Evolutionary conservation across 2,888 invertebrate species (phyloP).

Genomic region (Drosophila sordidapex): DNA sequence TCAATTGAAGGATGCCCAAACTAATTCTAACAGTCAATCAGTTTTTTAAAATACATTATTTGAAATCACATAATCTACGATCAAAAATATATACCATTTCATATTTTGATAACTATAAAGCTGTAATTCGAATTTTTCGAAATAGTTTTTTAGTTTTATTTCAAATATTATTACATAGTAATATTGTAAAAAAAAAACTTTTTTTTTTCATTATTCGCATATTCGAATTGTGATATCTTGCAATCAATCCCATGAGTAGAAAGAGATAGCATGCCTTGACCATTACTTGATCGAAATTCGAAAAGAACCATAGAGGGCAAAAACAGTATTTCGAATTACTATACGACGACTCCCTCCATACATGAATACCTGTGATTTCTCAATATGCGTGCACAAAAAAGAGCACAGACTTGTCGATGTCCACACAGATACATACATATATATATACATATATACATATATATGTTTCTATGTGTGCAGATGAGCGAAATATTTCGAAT

Average conservation of each 20-base stretch:
- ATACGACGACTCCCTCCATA: constrained; percentile 68
- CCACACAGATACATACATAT: constrained; percentile 31
- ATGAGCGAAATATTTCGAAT: constrained; percentile 73
- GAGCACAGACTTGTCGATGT: constrained; percentile 35
- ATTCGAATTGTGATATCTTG: not conserved
- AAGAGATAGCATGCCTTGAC: constrained; percentile 28
- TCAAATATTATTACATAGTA: not conserved
- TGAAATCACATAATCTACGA: not conserved
- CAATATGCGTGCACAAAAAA: constrained; percentile 48
- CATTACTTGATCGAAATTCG: constrained; percentile 51
- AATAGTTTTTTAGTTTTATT: not conserved
- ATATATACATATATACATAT: constrained; percentile 15
- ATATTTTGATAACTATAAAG: not conserved
- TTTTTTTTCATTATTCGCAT: not conserved
- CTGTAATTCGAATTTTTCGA: not conserved
- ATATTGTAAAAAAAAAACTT: not conserved
- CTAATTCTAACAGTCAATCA: not conserved
- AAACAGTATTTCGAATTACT: constrained; percentile 68
- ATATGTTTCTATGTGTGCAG: constrained; percentile 37
- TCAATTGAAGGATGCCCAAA: constrained; percentile 33
- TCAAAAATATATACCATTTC: not conserved
- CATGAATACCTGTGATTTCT: constrained; percentile 68
- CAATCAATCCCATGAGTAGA: constrained; percentile 29
- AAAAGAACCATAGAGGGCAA: constrained; percentile 32
- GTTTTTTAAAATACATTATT: not conserved